Evolutionary conservation across 2,113 vertebrate genomes (phyloP), one percentile per base, ranked within the genome.

Genomic region (Shinisaurus crocodilurus): DNA sequence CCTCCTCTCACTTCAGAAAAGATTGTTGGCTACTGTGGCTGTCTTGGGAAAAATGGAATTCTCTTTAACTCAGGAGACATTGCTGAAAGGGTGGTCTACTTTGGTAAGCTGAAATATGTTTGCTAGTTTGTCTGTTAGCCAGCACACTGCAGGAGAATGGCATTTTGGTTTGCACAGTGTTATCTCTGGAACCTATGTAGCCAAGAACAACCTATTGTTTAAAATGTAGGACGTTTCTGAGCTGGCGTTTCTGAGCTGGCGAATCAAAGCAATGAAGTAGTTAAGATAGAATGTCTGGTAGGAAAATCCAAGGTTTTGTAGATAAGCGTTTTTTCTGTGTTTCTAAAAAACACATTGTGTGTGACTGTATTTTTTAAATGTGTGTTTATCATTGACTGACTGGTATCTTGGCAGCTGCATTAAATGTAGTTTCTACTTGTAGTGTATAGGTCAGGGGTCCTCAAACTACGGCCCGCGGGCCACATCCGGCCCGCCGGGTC

Each of bases 71-170:
- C 86, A 40, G 57, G 91, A 93, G 27, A 25, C 84, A 72, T 87
- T 48, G 82, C 48, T 54, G 1, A 89, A 70, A 77, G 90, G 94
- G 89, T 93, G 91, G 82, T 70, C 89, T 0, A 0, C 5, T 32
- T 75, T 88, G 95, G 96, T 96, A 95, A 96, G 96, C 90, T 2
- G 3, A 16, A 50, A 10, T 50, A 15, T 9, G 43, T 3, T 40
- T 82, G 34, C 34, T 0, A 0, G 48, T 23, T 90, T 75, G 60
- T 93, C 18, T 88, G 83, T 94, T 89, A 83, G 85, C 63, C 1
- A 74, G 69, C 1, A 0, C 63, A 29, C 90, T 88, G 86, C 88
- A 57, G 75, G 43, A 82, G 79, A 32, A 1, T 0, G 0, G 32
- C 23, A 27, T 80, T 67, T 88, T 3, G 34, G 1, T 70, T 32